These are phyloP conservation scores for Dipodomys merriami DNA, from an alignment of 2,113 vertebrate genomes.

Conservation along the genomic window DNA sequence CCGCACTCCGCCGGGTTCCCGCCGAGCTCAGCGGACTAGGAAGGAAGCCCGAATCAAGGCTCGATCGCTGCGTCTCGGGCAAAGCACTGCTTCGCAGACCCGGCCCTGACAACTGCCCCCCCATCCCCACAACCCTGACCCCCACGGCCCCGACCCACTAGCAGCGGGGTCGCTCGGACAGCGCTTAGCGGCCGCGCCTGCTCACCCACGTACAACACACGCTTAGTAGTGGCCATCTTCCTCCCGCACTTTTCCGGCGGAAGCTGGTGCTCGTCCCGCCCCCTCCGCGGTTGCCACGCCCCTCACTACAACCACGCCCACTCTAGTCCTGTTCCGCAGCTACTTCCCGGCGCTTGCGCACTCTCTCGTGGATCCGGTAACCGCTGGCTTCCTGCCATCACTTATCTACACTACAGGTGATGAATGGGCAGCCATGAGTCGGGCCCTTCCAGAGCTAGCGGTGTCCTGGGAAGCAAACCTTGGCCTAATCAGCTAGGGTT, in stretches of 20 bases:
- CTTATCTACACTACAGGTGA: too few relatives aligned
- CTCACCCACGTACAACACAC: conserved; percentile 89
- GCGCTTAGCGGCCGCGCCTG: neutral
- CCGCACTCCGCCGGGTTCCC: neutral
- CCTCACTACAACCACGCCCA: fast-evolving
- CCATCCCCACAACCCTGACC: neutral
- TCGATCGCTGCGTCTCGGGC: neutral
- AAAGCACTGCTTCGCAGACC: neutral
- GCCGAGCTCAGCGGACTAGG: neutral
- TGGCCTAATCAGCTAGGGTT: neutral
- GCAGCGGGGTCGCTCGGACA: fast-evolving
- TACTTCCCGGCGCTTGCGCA: too few relatives aligned
- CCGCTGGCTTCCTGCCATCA: fast-evolving
- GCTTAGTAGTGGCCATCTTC: conserved; percentile 86
- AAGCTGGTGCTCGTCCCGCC: neutral
- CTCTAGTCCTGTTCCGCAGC: too few relatives aligned
- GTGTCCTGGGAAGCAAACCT: neutral
- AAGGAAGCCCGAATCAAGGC: neutral
- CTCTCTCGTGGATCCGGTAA: fast-evolving
- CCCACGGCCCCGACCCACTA: fast-evolving
- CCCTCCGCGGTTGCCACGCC: neutral
- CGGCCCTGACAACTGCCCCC: neutral
- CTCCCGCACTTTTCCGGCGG: conserved; percentile 40
- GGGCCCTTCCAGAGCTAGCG: fast-evolving
- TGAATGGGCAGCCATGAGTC: fast-evolving